Conservation (phyloP, 1,140 invertebrate species). For the Drosophila ogumai region DNA sequence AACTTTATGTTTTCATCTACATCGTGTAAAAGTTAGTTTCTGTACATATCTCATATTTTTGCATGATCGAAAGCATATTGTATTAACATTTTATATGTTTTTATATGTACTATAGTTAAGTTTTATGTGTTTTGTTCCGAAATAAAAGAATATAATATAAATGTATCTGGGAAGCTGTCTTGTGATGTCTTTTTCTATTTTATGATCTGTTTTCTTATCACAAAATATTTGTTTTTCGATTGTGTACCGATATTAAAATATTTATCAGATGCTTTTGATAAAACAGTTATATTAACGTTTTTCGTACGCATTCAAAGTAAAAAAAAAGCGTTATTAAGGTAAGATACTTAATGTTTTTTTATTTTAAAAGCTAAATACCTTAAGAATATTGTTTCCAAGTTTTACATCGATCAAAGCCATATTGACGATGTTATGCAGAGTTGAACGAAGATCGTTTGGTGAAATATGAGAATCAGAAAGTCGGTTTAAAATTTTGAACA, state of each 20-base stretch:
- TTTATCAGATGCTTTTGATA: too few relatives aligned
- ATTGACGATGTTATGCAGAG: too few relatives aligned
- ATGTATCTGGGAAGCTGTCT: slow-evolving; percentile 7
- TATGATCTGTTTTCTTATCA: not conserved
- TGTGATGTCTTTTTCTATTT: not conserved
- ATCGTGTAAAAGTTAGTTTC: slow-evolving; percentile 54
- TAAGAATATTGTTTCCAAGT: too few relatives aligned
- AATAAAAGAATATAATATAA: slow-evolving; percentile 27
- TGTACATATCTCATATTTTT: slow-evolving; percentile 52
- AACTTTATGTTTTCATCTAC: slow-evolving; percentile 72
- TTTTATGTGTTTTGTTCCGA: slow-evolving; percentile 29
- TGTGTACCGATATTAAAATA: not conserved
- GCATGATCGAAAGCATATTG: slow-evolving; percentile 68
- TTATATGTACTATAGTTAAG: slow-evolving; percentile 26
- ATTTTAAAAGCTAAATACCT: too few relatives aligned
- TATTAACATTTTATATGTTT: slow-evolving; percentile 39
- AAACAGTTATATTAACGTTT: too few relatives aligned
- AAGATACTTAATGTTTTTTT: too few relatives aligned
- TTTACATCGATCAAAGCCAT: too few relatives aligned
- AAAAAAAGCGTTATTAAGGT: too few relatives aligned
- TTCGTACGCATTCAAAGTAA: too few relatives aligned
- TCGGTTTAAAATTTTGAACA: too few relatives aligned
- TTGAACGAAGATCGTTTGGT: too few relatives aligned
- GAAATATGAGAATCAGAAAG: too few relatives aligned
- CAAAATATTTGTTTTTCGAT: not conserved